These are phyloP conservation scores for Erpornis zantholeuca DNA, from an alignment of 2,113 vertebrate genomes.

Conservation along the genomic window DNA sequence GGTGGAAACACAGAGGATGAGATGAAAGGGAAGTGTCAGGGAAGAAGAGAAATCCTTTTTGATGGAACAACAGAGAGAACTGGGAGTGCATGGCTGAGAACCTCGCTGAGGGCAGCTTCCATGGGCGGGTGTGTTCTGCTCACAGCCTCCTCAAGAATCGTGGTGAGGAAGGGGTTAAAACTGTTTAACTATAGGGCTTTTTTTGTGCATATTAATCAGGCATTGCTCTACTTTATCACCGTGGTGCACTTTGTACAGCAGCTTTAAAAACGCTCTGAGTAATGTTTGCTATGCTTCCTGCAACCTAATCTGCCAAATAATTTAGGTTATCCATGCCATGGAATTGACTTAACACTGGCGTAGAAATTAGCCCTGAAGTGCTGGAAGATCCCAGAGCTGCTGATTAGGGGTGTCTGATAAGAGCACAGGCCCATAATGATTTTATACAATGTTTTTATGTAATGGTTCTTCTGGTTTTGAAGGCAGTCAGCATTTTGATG, in stretches of 20 bases:
- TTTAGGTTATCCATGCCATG: constrained; percentile 15
- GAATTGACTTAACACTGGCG: not conserved
- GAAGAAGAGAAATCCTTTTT: not conserved
- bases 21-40: not conserved
- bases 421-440: not conserved
- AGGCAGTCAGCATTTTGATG: not conserved
- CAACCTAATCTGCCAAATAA: constrained; percentile 28
- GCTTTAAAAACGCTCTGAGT: not conserved
- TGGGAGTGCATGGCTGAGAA: not conserved
- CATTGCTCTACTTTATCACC: not conserved
- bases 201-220: constrained; percentile 1
- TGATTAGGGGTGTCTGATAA: constrained; percentile 12
- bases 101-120: not conserved
- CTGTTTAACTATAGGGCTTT: not conserved
- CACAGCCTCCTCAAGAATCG: not conserved
- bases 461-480: not conserved
- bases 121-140: not conserved
- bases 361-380: constrained; percentile 25
- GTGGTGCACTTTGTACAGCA: not conserved
- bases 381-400: constrained; percentile 11
- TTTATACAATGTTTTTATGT: not conserved
- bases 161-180: not conserved
- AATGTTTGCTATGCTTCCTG: constrained; percentile 29
- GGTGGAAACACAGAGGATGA: not conserved
- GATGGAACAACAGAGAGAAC: not conserved